Evolutionary conservation across 2,888 invertebrate species (phyloP), one percentile per base, ranked within the genome.

Genomic region (Lasius platythorax): DNA sequence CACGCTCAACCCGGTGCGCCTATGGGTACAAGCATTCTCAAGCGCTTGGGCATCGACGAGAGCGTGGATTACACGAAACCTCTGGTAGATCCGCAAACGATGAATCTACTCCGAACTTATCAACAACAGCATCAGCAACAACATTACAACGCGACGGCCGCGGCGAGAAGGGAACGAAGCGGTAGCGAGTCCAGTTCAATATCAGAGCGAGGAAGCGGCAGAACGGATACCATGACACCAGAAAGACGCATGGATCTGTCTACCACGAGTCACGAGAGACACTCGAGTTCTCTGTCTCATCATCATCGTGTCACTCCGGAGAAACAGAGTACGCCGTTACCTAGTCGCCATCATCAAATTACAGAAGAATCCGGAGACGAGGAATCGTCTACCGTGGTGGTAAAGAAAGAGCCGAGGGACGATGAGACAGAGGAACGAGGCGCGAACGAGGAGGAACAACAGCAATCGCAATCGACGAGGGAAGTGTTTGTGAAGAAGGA

Each of bases 51-150:
- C 76, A 99, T 99, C 94, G 99, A 99, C 94, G 99, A 99, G 95
- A 98, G 97, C 94, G 98, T 98, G 85, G 98, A 98, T 95, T 98
- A 98, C 94, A 98, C 98, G 5, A 98, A 98, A 95, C 98, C 98
- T 0, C 95, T 98, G 85, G 98, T 98, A 86, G 98, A 98, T 93
- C 97, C 97, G 2, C 98, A 98, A 94, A 98, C 98, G 0, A 98
- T 98, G 98, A 98, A 97, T 93, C 96, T 98, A 92, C 95, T 98
- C 74, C 96, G 98, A 89, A 97, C 96, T 91, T 98, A 98, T 93
- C 97, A 98, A 92, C 97, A 97, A 86, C 88, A 89, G 91, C 97
- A 97, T 1, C 97, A 98, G 92, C 97, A 97, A 82, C 96, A 96
- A 85, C 89, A 90, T 78, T 97, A 96, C 91, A 92, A 92, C 50